Percentiles rank a stretch among this genome's conserved stretches.
phyloP scores from a whole-genome alignment of 2,113 vertebrate genomes.

The Paraplagusia blochii region DNA sequence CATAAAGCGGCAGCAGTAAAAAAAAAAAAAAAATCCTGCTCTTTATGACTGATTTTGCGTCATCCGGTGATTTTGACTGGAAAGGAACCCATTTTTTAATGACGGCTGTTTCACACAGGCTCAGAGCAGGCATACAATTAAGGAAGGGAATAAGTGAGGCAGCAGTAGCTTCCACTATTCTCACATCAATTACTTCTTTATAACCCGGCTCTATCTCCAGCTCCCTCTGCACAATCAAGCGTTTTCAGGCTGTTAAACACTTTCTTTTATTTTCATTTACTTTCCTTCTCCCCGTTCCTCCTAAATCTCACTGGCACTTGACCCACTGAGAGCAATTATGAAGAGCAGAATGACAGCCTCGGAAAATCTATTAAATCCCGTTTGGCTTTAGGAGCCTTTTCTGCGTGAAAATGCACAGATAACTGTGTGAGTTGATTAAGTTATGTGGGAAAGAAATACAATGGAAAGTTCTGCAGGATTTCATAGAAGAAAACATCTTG shows the following conservation, averaged over 20 bases:
- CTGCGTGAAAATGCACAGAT: slow-evolving; percentile 49
- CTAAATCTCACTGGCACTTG: slow-evolving; percentile 64
- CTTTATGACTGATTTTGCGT: slow-evolving; percentile 76
- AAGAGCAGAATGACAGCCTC: slow-evolving; percentile 65
- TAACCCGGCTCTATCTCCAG: slow-evolving; percentile 71
- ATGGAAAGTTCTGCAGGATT: slow-evolving; percentile 25
- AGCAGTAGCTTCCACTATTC: slow-evolving; percentile 76
- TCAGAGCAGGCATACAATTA: slow-evolving; percentile 71
- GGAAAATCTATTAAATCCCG: slow-evolving; percentile 78
- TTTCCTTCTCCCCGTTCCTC: slow-evolving; percentile 24
- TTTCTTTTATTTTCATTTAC: slow-evolving; percentile 33
- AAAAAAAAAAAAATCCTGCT: slow-evolving; percentile 59
- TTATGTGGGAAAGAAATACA: slow-evolving; percentile 27
- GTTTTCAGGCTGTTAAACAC: slow-evolving; percentile 72
- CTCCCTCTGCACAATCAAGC: slow-evolving; percentile 71
- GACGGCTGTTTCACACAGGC: slow-evolving; percentile 66
- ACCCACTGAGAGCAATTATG: slow-evolving; percentile 72
- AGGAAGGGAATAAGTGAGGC: slow-evolving; percentile 67
- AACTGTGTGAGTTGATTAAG: slow-evolving; percentile 39
- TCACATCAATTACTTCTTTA: slow-evolving; percentile 80
- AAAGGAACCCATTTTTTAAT: slow-evolving; percentile 72
- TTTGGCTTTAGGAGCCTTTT: slow-evolving; percentile 62
- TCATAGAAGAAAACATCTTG: slow-evolving; percentile 60
- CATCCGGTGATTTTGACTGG: slow-evolving; percentile 70
- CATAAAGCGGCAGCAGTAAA: slow-evolving; percentile 67